Evolutionary conservation across 2,888 invertebrate species (phyloP).

Genomic region (Dioctria linearis): DNA sequence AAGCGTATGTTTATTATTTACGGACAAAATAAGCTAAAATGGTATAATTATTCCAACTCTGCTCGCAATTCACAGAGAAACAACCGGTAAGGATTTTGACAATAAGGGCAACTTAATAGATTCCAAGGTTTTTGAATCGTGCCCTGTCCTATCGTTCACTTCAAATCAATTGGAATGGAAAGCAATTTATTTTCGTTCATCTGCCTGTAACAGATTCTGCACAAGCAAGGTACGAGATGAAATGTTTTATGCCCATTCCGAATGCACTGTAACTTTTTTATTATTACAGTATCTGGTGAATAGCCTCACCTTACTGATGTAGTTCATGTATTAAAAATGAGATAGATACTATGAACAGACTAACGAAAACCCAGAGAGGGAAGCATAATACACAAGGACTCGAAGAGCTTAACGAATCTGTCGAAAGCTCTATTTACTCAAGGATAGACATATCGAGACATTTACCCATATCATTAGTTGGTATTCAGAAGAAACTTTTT

Average conservation of each 20-base stretch:
- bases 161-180: neutral
- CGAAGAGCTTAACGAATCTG: conserved; percentile 35
- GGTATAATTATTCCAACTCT: too few relatives aligned
- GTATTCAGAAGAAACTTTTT: neutral
- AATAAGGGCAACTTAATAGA: too few relatives aligned
- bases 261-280: conserved; percentile 4
- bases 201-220: conserved; percentile 1
- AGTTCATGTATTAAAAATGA: conserved; percentile 50
- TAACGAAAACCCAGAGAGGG: conserved; percentile 1
- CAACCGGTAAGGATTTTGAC: too few relatives aligned
- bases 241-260: neutral
- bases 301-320: conserved; percentile 23
- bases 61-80: too few relatives aligned
- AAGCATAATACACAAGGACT: conserved; percentile 21
- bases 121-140: neutral
- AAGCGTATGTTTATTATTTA: too few relatives aligned
- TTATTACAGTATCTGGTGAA: neutral
- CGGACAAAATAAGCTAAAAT: too few relatives aligned
- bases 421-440: conserved; percentile 13
- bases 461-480: neutral
- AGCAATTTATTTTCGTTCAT: conserved; percentile 1
- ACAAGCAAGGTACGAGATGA: neutral
- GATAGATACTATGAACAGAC: conserved; percentile 9
- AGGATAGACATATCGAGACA: neutral
- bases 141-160: neutral